Evolutionary conservation across 35 echinoderm and acorn worm genomes (phyloP).

Genomic region (Stichopus chloronotus): DNA sequence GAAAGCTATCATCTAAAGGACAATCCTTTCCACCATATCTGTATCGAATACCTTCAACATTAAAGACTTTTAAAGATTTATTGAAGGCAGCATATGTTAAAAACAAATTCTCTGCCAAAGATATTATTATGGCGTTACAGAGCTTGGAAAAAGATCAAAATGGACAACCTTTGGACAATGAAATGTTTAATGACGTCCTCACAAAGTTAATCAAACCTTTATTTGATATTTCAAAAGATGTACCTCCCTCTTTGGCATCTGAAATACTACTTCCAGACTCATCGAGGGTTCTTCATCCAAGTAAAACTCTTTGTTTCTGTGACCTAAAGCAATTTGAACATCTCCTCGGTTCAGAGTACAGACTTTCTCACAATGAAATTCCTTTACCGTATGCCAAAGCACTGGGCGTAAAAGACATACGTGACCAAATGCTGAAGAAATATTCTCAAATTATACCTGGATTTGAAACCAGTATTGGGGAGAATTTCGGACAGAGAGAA

Average conservation of each 20-base stretch:
- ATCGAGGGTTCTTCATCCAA: background rate
- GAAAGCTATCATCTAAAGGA: background rate
- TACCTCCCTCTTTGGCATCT: background rate
- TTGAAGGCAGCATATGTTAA: constrained; percentile 57
- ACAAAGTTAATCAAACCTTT: background rate
- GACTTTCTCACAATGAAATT: constrained; percentile 36
- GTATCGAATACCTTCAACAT: constrained; percentile 11
- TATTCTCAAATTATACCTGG: constrained; percentile 42
- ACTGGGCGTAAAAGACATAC: constrained; percentile 43
- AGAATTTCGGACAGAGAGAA: constrained; percentile 78
- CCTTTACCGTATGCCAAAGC: constrained; percentile 19
- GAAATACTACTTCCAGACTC: constrained; percentile 57
- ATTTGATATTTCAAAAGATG: background rate
- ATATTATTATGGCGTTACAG: constrained; percentile 44
- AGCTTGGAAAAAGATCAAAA: background rate
- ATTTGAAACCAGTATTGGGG: background rate
- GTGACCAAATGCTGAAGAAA: constrained; percentile 34
- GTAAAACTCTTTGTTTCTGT: constrained; percentile 21
- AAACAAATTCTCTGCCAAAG: constrained; percentile 35
- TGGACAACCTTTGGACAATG: constrained; percentile 7
- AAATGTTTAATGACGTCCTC: background rate
- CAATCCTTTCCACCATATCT: constrained; percentile 31
- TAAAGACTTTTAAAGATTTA: constrained; percentile 15
- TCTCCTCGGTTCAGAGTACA: background rate
- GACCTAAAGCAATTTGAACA: constrained; percentile 48